Base-by-base conservation (phyloP, 2,113 vertebrate species). In the Mesoclemmys tuberculata region DNA sequence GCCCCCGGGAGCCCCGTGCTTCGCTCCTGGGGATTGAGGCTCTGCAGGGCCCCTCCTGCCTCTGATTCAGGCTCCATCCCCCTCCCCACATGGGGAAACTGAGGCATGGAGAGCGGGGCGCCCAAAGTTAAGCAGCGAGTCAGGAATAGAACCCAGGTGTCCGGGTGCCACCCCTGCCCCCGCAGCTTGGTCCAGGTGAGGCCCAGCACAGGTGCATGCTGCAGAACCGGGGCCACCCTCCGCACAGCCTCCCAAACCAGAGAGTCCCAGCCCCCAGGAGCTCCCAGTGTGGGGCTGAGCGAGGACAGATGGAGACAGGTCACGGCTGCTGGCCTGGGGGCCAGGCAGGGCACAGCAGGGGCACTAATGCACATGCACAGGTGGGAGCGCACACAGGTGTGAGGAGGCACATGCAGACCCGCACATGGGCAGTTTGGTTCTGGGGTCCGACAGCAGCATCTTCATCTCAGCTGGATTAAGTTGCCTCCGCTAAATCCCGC, bases 11-110 rank as follows among this genome's bases (percentile, higher is more conserved):
- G 56, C 3, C 35, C 58, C 26, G 13, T 49, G 64, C 22, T 31
- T 22, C 14, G 68, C n/a, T 61, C n/a, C 26, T 48, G 35, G 16
- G 10, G 83, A 19, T 29, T 48, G 82, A 31, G 31, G 10, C 12
- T 56, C 41, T 9, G 10, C 38, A 9, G 58, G 22, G 8, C 11
- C n/a, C 22, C 49, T 27, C n/a, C 31, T 52, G 31, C 35, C 49
- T 26, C 8, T 2, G 58, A 52, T 16, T 13, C 29, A 16, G 61
- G 35, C 56, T 24, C 46, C 27, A 19, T 71, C 13, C 21, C 31
- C 5, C 31, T n/a, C 11, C 35, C 27, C 44, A 49, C 27, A 4
- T 44, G 4, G 90, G 90, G 92, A 94, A 87, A 96, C 90, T 61
- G 93, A 92, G 88, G 93, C 82, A 56, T 5, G 0, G 55, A 38